Base-by-base conservation (phyloP, 2,888 invertebrate species). In the Laothoe populi region DNA sequence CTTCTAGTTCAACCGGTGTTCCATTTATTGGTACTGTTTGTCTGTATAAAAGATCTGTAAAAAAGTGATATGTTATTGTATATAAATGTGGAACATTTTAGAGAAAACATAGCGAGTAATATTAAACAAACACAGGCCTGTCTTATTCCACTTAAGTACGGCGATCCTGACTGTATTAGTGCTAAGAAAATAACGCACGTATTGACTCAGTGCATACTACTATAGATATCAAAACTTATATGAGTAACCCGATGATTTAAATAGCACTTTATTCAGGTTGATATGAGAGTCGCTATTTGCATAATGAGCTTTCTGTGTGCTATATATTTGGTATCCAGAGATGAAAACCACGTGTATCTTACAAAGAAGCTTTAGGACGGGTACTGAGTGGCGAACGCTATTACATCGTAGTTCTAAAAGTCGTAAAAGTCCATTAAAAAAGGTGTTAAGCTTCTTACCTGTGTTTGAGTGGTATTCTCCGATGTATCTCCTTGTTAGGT, bases 391-490 rank as follows among this genome's bases (percentile, higher is more conserved):
- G 46, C 11, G 46, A 13, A 21, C 23, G 35, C 35, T 24, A 16
- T 13, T n/a, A 5, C 11, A 62, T 11, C 11, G 24, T 11, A 19
- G 38, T 45, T 46, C n/a, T 31, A 44, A 23, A 35, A 19, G 19
- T 23, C 16, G n/a, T 57, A 26, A 11, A 45, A 23, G n/a, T 31
- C 21, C 26, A 57, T 24, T 46, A 40, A 19, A 13, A 19, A 13
- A 26, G 24, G 13, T 38, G 35, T 57, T 42, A 23, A n/a, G 46
- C 92, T 38, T 38, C 38, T 92, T 83, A 96, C 96, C 96, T 92
- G 96, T 96, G 78, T 96, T 96, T 74, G 96, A 96, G 78, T 96
- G 95, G 86, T 96, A 96, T 94, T 96, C 96, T 65, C 96, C 96
- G 66, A 96, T 96, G 85, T 95, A 96, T 76, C 96, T 92, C 78